These are phyloP conservation scores for Poeciliopsis gracilis DNA, from an alignment of 2,797 vertebrate species.

Conservation along the genomic window DNA sequence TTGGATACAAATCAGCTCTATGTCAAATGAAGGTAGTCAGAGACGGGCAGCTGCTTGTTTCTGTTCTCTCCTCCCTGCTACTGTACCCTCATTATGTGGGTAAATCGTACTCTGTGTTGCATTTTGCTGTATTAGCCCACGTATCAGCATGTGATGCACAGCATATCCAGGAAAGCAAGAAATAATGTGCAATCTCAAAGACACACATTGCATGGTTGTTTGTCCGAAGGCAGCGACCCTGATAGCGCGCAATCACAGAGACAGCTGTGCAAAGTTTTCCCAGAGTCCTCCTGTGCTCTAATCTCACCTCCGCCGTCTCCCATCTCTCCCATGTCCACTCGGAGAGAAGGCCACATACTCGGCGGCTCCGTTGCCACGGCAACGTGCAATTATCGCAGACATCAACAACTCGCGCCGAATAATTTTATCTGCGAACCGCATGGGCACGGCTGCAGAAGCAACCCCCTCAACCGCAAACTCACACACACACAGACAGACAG, in stretches of 20 bases:
- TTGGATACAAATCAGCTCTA: neutral
- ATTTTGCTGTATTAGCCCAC: slow-evolving; percentile 5
- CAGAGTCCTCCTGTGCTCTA: slow-evolving; percentile 30
- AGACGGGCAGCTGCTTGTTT: neutral
- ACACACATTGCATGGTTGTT: slow-evolving; percentile 9
- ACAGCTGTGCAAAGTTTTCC: slow-evolving; percentile 46
- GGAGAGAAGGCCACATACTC: slow-evolving; percentile 48
- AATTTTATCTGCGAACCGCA: slow-evolving; percentile 61
- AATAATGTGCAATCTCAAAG: slow-evolving; percentile 14
- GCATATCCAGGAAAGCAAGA: neutral
- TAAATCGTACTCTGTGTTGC: slow-evolving; percentile 3
- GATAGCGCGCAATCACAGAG: slow-evolving; percentile 24
- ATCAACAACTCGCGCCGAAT: slow-evolving; percentile 76
- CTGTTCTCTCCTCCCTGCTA: neutral
- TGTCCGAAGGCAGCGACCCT: slow-evolving; percentile 6
- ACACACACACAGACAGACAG: neutral
- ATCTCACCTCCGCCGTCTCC: slow-evolving; percentile 36
- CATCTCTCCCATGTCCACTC: slow-evolving; percentile 43
- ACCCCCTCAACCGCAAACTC: neutral
- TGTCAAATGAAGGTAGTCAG: neutral
- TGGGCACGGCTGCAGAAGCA: slow-evolving; percentile 24
- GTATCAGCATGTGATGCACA: slow-evolving; percentile 7
- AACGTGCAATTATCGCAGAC: slow-evolving; percentile 74
- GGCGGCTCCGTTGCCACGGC: slow-evolving; percentile 63
- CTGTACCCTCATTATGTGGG: neutral